phyloP scores from a whole-genome alignment of 2,113 vertebrate species.

The Lophura nycthemera region DNA sequence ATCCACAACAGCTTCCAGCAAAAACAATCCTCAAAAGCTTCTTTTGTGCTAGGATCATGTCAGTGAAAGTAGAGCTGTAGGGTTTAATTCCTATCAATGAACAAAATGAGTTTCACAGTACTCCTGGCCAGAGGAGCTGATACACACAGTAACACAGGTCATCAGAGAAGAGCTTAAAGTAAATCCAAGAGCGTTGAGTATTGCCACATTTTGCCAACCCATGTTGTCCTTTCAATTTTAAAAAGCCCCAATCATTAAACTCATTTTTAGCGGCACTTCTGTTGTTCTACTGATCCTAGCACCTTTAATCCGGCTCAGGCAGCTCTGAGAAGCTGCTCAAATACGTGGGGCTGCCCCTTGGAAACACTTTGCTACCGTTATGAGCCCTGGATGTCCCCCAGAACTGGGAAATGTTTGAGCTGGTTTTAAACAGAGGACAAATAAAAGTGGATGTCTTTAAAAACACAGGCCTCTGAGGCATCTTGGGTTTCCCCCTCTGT shows the following conservation, averaged over 20 bases:
- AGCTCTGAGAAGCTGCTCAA: not conserved
- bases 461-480: conserved; percentile 35
- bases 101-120: conserved; percentile 46
- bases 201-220: not conserved
- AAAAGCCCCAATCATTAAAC: not conserved
- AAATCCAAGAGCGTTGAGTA: not conserved
- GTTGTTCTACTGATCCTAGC: not conserved
- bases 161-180: conserved; percentile 46
- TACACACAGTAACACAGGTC: not conserved
- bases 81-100: conserved; percentile 62
- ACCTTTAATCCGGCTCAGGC: not conserved
- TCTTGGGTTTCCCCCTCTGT: conserved; percentile 30
- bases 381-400: not conserved
- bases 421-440: conserved; percentile 41
- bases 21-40: not conserved
- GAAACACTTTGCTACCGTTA: conserved; percentile 4
- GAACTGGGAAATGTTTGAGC: conserved; percentile 43
- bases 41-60: conserved; percentile 26
- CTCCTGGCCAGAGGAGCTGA: not conserved
- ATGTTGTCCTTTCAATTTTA: not conserved
- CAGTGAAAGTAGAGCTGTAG: conserved; percentile 41
- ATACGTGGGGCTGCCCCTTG: not conserved
- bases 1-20: not conserved
- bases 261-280: not conserved
- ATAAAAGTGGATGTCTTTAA: conserved; percentile 57